Conservation (phyloP, 1,140 invertebrate genomes). For the Copidosoma floridanum region DNA sequence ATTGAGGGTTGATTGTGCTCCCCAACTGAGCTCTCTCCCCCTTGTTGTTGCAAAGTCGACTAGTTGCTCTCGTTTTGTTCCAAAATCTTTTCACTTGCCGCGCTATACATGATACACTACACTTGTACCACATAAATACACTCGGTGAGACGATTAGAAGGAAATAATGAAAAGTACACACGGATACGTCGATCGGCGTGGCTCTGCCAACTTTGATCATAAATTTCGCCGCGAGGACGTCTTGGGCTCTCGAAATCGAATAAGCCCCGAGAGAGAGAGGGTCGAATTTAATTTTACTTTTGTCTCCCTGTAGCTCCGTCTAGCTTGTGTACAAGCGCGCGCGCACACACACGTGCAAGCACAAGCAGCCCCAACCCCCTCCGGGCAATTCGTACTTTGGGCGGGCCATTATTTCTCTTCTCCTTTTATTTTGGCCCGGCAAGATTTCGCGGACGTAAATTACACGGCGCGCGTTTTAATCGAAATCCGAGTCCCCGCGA, state of each 20-base stretch:
- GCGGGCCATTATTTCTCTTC: conserved; percentile 25
- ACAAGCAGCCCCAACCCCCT: too few species aligned
- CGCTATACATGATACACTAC: too few species aligned
- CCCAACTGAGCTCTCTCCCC: too few species aligned
- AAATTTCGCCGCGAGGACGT: conserved; percentile 9
- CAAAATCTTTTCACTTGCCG: too few species aligned
- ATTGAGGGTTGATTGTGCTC: too few species aligned
- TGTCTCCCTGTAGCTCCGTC: not conserved
- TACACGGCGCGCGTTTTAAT: conserved; percentile 47
- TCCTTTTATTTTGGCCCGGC: conserved; percentile 14
- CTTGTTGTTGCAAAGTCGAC: too few species aligned
- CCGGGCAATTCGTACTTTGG: conserved; percentile 24
- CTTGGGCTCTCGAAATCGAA: conserved; percentile 6
- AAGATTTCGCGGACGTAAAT: conserved; percentile 40
- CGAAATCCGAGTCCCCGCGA: conserved; percentile 41
- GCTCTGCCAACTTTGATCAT: conserved; percentile 16
- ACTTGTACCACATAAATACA: too few species aligned
- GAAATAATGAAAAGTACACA: not conserved
- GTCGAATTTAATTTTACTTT: conserved; percentile 25
- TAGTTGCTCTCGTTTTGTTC: too few species aligned
- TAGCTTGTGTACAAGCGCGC: too few species aligned
- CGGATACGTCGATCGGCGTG: too few species aligned
- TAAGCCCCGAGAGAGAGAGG: not conserved
- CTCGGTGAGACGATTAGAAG: too few species aligned
- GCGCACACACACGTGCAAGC: too few species aligned